Evolutionary conservation across 2,888 invertebrate species (phyloP), one percentile per base, ranked within the genome.

Genomic region (Oligia fasciuncula): DNA sequence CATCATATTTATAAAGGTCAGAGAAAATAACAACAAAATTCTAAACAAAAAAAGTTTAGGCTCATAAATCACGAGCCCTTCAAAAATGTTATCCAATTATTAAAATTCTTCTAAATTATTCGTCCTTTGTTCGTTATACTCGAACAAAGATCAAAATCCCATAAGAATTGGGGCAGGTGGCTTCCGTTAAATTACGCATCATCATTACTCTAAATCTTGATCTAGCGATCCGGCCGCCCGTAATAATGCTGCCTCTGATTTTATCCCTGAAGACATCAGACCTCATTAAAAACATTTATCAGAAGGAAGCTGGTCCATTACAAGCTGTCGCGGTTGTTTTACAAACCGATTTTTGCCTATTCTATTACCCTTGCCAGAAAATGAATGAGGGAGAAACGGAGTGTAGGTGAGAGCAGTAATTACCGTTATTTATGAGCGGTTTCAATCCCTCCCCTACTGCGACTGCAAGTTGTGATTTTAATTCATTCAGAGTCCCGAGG

Each of bases 381-480:
- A 93, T 89, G 88, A 93, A 93, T 91, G 89, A 91, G 91, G 89
- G 87, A 87, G 87, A 85, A 88, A 89, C 73, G 77, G 81, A 81
- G 81, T 87, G 90, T 87, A 88, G 86, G 90, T 90, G 89, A 90
- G 88, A 90, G 89, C 91, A 87, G 94, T 95, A 96, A 96, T 96
- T 95, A 95, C 92, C 89, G 93, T 96, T 96, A 96, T 96, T 96
- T 97, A 96, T 96, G 95, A 94, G 95, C 94, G 95, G 95, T 94
- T 93, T 93, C 92, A 91, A 92, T 91, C 94, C 93, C 93, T 90
- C 91, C 92, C 91, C 85, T 85, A 90, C 92, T 93, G 92, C 94
- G 94, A 94, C 93, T 96, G 95, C 95, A 96, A 95, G 94, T 95
- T 94, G 95, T 95, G 94, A 95, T 95, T 96, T 96, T 95, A 96